These are phyloP conservation scores for Poecile montanus DNA, from an alignment of 2,797 vertebrate genomes.

Conservation along the genomic window DNA sequence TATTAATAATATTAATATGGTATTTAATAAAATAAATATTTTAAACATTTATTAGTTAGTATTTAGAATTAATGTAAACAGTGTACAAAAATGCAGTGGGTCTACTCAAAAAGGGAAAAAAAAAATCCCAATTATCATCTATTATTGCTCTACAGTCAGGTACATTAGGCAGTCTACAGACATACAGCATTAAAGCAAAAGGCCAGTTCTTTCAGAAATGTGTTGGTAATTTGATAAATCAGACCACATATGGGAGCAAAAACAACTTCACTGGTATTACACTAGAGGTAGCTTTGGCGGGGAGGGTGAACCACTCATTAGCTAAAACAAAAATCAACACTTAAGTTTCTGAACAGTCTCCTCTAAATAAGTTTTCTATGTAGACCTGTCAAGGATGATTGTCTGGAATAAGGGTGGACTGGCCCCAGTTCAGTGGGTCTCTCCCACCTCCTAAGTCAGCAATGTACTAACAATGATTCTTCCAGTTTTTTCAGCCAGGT, in stretches of 20 bases:
- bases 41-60: background rate
- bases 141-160: background rate
- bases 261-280: background rate
- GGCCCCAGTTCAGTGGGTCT: background rate
- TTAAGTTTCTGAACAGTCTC: background rate
- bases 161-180: background rate
- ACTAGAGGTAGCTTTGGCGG: background rate
- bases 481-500: background rate
- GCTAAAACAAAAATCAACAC: background rate
- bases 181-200: background rate
- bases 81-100: background rate
- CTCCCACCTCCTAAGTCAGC: background rate
- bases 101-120: background rate
- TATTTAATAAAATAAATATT: background rate
- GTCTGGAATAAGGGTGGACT: background rate
- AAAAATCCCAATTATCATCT: background rate
- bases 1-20: too few relatives aligned
- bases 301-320: background rate
- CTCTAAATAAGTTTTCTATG: background rate
- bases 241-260: background rate
- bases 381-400: background rate
- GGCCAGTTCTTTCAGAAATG: background rate
- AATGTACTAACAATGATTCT: background rate
- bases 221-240: background rate
- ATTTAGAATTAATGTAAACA: background rate